Evolutionary conservation across 2,888 invertebrate genomes (phyloP).

Genomic region (Aporophyla nigra): DNA sequence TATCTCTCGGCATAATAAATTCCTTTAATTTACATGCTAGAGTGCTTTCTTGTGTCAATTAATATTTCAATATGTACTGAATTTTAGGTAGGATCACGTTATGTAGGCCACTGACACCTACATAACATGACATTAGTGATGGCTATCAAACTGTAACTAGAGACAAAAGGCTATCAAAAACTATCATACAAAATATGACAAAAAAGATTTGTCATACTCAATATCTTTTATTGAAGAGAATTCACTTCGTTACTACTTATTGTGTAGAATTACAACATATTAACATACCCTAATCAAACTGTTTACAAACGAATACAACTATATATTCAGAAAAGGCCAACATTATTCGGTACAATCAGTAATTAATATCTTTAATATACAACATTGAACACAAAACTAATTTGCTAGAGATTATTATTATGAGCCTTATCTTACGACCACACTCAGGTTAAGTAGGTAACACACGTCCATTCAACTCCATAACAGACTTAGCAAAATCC

Average conservation of each 20-base stretch:
- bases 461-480: background rate
- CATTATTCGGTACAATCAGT: background rate
- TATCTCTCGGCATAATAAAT: slow-evolving; percentile 9
- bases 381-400: slow-evolving; percentile 11
- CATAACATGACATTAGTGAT: too few species aligned
- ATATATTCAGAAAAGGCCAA: background rate
- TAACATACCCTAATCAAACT: background rate
- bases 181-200: background rate
- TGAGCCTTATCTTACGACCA: slow-evolving; percentile 36
- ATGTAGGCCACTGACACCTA: background rate
- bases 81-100: background rate
- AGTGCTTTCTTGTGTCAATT: slow-evolving; percentile 4
- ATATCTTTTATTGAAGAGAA: background rate
- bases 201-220: background rate
- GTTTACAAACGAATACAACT: background rate
- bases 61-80: background rate
- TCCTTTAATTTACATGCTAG: slow-evolving; percentile 16
- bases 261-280: background rate
- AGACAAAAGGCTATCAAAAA: background rate
- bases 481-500: background rate
- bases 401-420: slow-evolving; percentile 31
- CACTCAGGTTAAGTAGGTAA: slow-evolving; percentile 11
- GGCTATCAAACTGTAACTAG: background rate
- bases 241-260: background rate
- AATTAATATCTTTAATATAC: background rate